These are phyloP conservation scores for Heliconius aoede DNA, from an alignment of 2,888 invertebrate genomes.

Conservation along the genomic window DNA sequence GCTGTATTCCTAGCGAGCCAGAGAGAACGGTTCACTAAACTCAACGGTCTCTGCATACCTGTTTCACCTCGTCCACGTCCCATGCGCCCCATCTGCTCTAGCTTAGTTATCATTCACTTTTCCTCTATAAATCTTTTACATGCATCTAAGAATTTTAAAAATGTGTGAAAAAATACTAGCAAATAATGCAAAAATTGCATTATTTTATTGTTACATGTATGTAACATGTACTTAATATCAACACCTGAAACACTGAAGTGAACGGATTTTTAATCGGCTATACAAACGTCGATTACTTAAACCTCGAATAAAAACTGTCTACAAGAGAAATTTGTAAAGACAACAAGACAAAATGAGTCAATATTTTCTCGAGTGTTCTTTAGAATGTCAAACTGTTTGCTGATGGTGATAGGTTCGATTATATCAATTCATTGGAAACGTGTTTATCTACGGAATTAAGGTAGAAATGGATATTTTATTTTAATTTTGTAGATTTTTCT, in stretches of 20 bases:
- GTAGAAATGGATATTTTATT: not conserved
- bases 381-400: constrained; percentile 40
- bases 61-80: no score
- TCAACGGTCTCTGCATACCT: no score
- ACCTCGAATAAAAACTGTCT: constrained; percentile 53
- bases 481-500: not conserved
- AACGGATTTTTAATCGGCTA: constrained; percentile 77
- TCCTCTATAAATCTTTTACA: no score
- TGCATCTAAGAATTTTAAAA: not conserved
- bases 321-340: constrained; percentile 55
- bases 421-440: constrained; percentile 18
- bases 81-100: no score
- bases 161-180: not conserved
- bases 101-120: no score
- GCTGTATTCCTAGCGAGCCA: no score
- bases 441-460: not conserved
- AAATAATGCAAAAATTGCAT: not conserved
- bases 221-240: not conserved
- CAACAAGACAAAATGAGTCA: constrained; percentile 54
- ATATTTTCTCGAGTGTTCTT: constrained; percentile 51
- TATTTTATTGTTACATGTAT: not conserved
- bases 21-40: no score
- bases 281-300: constrained; percentile 70
- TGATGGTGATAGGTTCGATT: constrained; percentile 24
- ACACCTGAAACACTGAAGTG: constrained; percentile 51